Evolutionary conservation across 1,140 invertebrate species (phyloP), one percentile per base, ranked within the genome.

Genomic region (Scylla paramamosain): DNA sequence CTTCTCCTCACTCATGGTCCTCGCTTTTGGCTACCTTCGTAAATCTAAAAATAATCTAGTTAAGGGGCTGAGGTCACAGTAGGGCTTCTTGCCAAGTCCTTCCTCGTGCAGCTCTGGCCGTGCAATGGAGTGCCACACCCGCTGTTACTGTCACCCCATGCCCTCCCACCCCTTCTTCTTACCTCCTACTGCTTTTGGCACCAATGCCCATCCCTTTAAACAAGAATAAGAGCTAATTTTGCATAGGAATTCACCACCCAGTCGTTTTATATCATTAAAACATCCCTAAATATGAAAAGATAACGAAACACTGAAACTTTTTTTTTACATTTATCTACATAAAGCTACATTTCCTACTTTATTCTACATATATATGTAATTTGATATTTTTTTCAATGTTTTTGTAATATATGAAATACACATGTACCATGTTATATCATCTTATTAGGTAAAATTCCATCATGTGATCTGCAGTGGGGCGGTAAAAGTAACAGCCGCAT

Each of bases 1-100:
- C 94, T 95, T 95, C 83, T 95, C 94, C 91, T 95, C 94, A 88
- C 83, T 95, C 94, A 95, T 95, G 94, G 31, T 88, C 28, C 28
- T 45, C 28, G 32, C 28, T 0, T 29, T 45, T 92, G 48, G 84
- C 31, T n/a, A 88, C 16, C 32, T 31, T 82, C 28, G 25, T 7
- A 12, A 10, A 16, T 25, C 91, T 95, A 95, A 95, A 95, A 95
- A 95, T 95, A 95, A 95, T 95, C 94, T 59, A n/a, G 52, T 92
- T 67, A 82, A 20, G 59, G 48, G 14, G 28, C 32, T 45, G 48
- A 46, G 28, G 31, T 25, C 31, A 32, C 20, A 0, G 83, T 93
- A 87, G 48, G 94, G 94, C 94, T 95, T 95, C 94, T 83, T 95
- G 94, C 94, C 94, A 95, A 93, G 45, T 67, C 14, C 8, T n/a